Percentiles rank a stretch among this genome's conserved stretches.
phyloP scores from a whole-genome alignment of 2,113 vertebrate genomes.

The Austrofundulus limnaeus region DNA sequence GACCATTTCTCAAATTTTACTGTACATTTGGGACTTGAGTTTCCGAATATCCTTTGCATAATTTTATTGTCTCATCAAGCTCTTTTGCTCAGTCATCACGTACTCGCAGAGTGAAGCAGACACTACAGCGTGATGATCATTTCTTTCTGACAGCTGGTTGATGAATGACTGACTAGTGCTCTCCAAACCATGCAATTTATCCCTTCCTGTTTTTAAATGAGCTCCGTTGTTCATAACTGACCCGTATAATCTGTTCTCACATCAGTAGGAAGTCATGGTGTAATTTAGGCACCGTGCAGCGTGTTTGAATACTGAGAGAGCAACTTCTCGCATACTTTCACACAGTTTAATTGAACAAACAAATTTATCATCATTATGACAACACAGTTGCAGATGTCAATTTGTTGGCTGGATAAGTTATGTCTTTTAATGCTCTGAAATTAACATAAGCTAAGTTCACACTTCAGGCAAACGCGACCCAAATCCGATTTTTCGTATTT shows the following conservation, averaged over 20 bases:
- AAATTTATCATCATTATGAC: neutral
- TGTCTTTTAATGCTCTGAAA: no score
- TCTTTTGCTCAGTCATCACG: constrained; percentile 2
- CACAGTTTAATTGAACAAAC: neutral
- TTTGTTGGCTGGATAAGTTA: no score
- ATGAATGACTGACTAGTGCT: constrained; percentile 26
- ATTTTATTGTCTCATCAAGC: constrained; percentile 9
- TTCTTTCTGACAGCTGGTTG: constrained; percentile 26
- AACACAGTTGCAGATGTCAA: no score
- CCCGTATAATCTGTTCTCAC: constrained; percentile 10
- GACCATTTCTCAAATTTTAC: neutral
- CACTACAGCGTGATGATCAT: constrained; percentile 1
- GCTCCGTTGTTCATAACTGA: neutral
- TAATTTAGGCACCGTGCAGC: neutral
- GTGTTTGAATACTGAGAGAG: neutral
- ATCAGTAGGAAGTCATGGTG: neutral
- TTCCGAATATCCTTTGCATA: neutral
- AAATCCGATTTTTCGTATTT: no score
- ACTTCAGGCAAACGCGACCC: no score
- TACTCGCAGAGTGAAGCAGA: neutral
- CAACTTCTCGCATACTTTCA: neutral
- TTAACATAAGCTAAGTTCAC: no score
- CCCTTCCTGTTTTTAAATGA: constrained; percentile 12
- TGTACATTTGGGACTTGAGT: constrained; percentile 1
- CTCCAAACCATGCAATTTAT: constrained; percentile 28